phyloP scores from a whole-genome alignment of 2,797 vertebrate genomes.

The Antrozous pallidus region DNA sequence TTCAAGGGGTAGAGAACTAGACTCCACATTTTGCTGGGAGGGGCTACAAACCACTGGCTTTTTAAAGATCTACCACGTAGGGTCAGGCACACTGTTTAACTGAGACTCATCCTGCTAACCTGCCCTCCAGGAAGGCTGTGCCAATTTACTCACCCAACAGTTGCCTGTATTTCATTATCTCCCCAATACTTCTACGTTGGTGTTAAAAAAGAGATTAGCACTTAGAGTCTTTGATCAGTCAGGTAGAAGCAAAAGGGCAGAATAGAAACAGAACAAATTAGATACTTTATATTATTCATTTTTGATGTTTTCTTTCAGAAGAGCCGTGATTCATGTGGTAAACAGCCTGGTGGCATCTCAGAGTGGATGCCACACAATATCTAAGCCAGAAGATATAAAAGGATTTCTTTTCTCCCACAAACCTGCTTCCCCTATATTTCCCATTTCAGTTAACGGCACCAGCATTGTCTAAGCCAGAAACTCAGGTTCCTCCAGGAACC shows the following conservation, averaged over 20 bases:
- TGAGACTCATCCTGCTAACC: neutral
- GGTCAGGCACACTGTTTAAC: neutral
- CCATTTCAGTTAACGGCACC: neutral
- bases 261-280: neutral
- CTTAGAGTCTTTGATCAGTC: conserved; percentile 17
- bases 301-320: conserved; percentile 28
- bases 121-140: neutral
- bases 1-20: neutral
- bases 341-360: neutral
- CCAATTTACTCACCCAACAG: neutral
- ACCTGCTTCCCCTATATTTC: neutral
- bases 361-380: neutral
- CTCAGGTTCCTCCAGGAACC: neutral
- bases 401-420: neutral
- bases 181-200: conserved; percentile 9
- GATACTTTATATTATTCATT: conserved; percentile 21
- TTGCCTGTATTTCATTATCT: conserved; percentile 27
- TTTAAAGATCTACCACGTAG: neutral
- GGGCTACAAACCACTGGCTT: neutral
- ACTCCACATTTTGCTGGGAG: neutral
- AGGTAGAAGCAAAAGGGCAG: neutral
- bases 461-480: neutral
- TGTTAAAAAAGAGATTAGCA: conserved; percentile 43
- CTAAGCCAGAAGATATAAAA: neutral
- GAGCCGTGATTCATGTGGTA: neutral